These are phyloP conservation scores for Redunca redunca DNA, from an alignment of 2,113 vertebrate genomes.

Conservation along the genomic window DNA sequence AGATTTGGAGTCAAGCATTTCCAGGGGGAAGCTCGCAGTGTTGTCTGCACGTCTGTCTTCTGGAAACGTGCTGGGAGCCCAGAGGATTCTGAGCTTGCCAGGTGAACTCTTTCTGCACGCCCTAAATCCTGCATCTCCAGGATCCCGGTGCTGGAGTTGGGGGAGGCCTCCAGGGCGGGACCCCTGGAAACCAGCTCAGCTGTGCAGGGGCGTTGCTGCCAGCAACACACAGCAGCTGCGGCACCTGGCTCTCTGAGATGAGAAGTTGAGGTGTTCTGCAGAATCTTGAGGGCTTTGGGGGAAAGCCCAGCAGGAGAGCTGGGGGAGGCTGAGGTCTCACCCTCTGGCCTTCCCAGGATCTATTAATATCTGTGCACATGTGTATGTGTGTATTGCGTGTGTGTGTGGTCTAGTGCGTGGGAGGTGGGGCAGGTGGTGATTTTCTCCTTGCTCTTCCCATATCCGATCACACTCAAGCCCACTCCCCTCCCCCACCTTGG, in stretches of 20 bases:
- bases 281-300: background rate
- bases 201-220: background rate
- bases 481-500: no score
- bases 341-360: rapidly evolving
- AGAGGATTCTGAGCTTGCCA: background rate
- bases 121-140: background rate
- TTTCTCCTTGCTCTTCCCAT: background rate
- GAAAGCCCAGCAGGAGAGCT: rapidly evolving
- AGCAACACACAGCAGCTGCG: background rate
- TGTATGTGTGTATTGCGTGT: rapidly evolving
- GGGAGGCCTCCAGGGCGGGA: rapidly evolving
- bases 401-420: background rate
- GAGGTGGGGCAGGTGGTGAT: rapidly evolving
- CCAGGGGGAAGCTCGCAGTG: background rate
- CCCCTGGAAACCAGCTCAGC: background rate
- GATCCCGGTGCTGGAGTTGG: background rate
- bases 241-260: background rate
- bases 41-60: rapidly evolving
- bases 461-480: background rate
- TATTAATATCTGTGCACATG: rapidly evolving
- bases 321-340: rapidly evolving
- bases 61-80: background rate
- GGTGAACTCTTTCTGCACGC: background rate
- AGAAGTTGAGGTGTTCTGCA: background rate
- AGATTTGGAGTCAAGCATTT: background rate